Percentiles rank a stretch among this genome's conserved stretches.
Conservation (phyloP, 2,797 vertebrate species). For the Pempheris klunzingeri region DNA sequence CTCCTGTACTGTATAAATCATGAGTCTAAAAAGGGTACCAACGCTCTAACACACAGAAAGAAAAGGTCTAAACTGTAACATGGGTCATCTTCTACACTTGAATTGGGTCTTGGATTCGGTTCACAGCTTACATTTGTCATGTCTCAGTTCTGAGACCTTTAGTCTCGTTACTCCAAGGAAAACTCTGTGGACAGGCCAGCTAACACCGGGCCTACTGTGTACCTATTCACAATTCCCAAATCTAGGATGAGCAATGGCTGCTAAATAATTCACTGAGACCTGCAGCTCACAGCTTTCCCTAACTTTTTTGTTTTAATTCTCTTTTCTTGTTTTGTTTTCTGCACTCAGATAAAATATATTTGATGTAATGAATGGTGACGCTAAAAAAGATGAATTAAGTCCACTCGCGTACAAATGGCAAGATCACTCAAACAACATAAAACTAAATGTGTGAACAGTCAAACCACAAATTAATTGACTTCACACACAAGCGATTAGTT, state of each 20-base stretch:
- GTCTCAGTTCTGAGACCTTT: neutral
- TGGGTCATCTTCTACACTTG: too few relatives aligned
- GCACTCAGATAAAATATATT: neutral
- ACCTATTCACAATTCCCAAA: neutral
- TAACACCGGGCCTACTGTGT: neutral
- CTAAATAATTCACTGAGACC: constrained; percentile 6
- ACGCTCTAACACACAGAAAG: too few relatives aligned
- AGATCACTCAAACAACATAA: constrained; percentile 1
- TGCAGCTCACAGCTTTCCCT: neutral
- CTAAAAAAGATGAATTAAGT: constrained; percentile 1
- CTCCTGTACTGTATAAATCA: too few relatives aligned
- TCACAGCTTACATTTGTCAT: neutral
- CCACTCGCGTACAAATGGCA: neutral
- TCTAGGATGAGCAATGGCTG: neutral
- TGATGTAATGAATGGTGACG: neutral
- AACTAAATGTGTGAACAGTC: neutral
- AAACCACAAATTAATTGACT: neutral
- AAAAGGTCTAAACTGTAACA: too few relatives aligned
- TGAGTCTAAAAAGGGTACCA: too few relatives aligned
- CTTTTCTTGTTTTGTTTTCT: neutral
- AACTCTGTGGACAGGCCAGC: neutral
- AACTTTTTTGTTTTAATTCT: neutral
- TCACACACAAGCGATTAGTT: too few relatives aligned
- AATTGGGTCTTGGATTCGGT: neutral
- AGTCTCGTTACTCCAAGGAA: neutral